Evolutionary conservation across 2,888 invertebrate genomes (phyloP), one percentile per base, ranked within the genome.

Genomic region (Diaprepes abbreviatus): DNA sequence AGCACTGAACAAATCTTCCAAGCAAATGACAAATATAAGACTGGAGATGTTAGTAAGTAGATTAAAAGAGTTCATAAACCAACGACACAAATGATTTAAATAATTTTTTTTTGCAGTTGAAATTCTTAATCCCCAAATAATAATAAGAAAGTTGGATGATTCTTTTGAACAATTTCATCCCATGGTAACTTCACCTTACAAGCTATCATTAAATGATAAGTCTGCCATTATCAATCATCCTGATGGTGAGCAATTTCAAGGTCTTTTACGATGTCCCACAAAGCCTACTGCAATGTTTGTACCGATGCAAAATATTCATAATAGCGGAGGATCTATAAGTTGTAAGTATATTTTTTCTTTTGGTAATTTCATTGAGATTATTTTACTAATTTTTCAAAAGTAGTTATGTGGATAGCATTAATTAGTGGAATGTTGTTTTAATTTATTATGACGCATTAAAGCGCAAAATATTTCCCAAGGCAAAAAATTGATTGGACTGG

Each of bases 41-140:
- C 92, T 3, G 92, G 93, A 17, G 91, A 91, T 81, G 88, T 92
- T 63, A 91, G 92, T 91, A 85, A 82, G 77, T 71, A 43, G 1
- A 10, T 45, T 4, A 24, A n/a, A 24, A 24, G 3, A 5, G 3
- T 24, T 24, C 5, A 24, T 24, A 5, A 24, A 24, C 24, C n/a
- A n/a, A n/a, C n/a, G 24, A 24, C 5, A 24, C 5, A 4, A 3
- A 5, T 24, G 5, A 24, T 24, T 24, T 24, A 24, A 24, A 24
- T 4, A 24, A 24, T 3, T 24, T 24, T 24, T 24, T 58, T 33
- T 67, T 84, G 77, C 85, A 88, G 91, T 93, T 38, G 91, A 93
- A 83, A 85, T 94, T 16, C 85, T 90, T 14, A 89, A 89, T 65
- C 90, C 92, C 4, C 90, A 88, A 81, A 88, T 91, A 59, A 83